Evolutionary conservation across 2,113 vertebrate species (phyloP).

Genomic region (Phalacrocorax aristotelis): DNA sequence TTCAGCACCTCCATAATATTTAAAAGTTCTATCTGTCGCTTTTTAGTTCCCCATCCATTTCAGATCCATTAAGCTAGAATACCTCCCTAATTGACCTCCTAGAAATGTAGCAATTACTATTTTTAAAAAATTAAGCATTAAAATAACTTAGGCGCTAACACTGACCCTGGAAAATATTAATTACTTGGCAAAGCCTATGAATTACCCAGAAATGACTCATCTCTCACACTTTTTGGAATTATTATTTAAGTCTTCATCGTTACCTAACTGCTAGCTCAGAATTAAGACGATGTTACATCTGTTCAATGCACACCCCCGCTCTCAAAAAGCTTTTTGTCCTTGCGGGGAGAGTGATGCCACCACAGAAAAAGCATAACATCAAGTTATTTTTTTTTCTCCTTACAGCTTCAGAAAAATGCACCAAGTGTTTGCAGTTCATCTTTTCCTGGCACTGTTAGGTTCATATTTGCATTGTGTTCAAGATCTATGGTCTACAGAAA

Average conservation of each 20-base stretch:
- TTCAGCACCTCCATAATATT: not conserved
- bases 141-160: not conserved
- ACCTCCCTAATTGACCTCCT: not conserved
- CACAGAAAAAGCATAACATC: not conserved
- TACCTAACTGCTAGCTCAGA: not conserved
- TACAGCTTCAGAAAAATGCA: not conserved
- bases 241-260: not conserved
- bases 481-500: not conserved
- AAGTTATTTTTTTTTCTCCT: not conserved
- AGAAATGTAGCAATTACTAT: not conserved
- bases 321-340: not conserved
- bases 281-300: not conserved
- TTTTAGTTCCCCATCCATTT: not conserved
- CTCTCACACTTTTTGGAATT: not conserved
- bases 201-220: not conserved
- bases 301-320: not conserved
- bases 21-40: not conserved
- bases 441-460: not conserved
- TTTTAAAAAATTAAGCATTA: not conserved
- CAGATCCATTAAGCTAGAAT: not conserved
- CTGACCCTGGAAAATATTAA: not conserved
- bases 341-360: not conserved
- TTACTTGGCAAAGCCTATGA: not conserved
- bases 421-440: rapidly evolving
- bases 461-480: not conserved